Percentiles rank a stretch among this genome's conserved stretches.
phyloP scores from a whole-genome alignment of 1,140 invertebrate species.

The Carposina sasakii region DNA sequence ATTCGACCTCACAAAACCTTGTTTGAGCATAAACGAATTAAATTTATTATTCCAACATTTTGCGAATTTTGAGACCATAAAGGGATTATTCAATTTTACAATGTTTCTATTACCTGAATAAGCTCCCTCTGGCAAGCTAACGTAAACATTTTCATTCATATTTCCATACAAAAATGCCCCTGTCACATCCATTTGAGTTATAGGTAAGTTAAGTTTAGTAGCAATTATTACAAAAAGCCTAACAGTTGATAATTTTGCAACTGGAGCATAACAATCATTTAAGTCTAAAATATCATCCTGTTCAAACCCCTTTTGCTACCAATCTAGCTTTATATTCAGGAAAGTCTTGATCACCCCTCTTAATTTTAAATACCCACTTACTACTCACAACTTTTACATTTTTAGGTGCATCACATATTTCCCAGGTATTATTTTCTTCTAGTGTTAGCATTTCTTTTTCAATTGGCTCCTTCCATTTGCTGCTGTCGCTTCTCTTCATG shows the following conservation, averaged over 20 bases:
- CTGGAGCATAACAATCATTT: slow-evolving; percentile 17
- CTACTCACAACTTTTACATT: slow-evolving; percentile 3
- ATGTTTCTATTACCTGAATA: slow-evolving; percentile 17
- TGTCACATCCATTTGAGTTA: slow-evolving; percentile 56
- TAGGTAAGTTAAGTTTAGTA: slow-evolving; percentile 12
- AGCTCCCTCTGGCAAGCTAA: slow-evolving; percentile 40
- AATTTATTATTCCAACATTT: slow-evolving; percentile 31
- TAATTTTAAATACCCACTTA: slow-evolving; percentile 13
- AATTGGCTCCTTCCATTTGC: slow-evolving; percentile 7
- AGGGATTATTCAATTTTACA: slow-evolving; percentile 18
- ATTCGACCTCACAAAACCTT: slow-evolving; percentile 21
- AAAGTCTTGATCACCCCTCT: background rate
- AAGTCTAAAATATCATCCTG: slow-evolving; percentile 14
- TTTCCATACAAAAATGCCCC: slow-evolving; percentile 53
- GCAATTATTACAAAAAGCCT: slow-evolving; percentile 15
- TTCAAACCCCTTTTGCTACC: slow-evolving; percentile 14
- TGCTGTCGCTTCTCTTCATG: background rate
- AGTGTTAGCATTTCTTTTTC: slow-evolving; percentile 2
- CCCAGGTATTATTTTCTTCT: slow-evolving; percentile 5
- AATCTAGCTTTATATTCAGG: slow-evolving; percentile 20
- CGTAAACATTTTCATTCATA: slow-evolving; percentile 45
- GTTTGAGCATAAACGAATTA: slow-evolving; percentile 19
- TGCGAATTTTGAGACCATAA: slow-evolving; percentile 10
- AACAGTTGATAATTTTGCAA: slow-evolving; percentile 20
- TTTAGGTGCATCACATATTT: background rate